Base-by-base conservation (phyloP, 1,140 invertebrate species). In the Drosophila tani region DNA sequence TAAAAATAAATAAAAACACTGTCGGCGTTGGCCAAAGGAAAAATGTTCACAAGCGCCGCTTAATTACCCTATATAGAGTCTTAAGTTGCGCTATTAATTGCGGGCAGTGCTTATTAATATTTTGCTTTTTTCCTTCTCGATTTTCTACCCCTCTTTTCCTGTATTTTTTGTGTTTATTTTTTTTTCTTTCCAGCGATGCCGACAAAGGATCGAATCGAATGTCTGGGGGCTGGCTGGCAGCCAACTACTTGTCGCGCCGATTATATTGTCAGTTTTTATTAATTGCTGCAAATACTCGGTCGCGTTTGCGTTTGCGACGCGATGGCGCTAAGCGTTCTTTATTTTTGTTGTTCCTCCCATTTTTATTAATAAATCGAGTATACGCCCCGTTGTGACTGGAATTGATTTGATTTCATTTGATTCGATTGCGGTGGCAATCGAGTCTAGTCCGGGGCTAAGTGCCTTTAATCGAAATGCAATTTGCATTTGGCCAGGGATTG, bases 241-340 rank as follows among this genome's bases (percentile, higher is more conserved):
- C 85, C 85, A 88, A 88, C 85, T 85, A 85, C 81, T 90, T 90
- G 85, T 90, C 85, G 85, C 85, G 75, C 63, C 82, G 85, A 90
- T 90, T 90, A 90, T 79, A 90, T 90, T 90, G 85, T 90, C 85
- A 90, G 85, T 85, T 91, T 90, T 90, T 90, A 90, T 90, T 90
- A 90, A 90, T 90, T 90, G 85, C 85, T 90, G 85, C 85, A 82
- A 90, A 90, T 90, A 90, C 75, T 75, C 64, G 75, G 56, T 59
- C 77, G 73, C 71, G 43, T 57, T 27, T 62, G 38, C 53, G 46
- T 56, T 43, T 64, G 76, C 75, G 53, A 65, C 51, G 68, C 35
- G 77, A 45, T 90, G 84, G 84, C 84, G 84, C 84, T 87, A 79
- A 82, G 83, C 83, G 67, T 76, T 87, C 73, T 51, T 59, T 58